Evolutionary conservation across 1,140 invertebrate genomes (phyloP).

Genomic region (Drosophila melanogaster): DNA sequence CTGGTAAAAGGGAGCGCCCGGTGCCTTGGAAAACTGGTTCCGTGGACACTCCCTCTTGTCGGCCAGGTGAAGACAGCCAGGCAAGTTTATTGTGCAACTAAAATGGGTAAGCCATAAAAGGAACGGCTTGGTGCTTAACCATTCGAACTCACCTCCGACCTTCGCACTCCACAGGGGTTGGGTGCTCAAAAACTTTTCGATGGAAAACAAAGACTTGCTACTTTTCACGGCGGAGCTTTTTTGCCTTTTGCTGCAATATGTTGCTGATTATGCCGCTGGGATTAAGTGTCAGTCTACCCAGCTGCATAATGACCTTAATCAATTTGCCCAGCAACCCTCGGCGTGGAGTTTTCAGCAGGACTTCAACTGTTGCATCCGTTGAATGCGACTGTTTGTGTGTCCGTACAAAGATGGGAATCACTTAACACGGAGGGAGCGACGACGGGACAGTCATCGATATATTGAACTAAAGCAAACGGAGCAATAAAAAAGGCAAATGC

Average conservation of each 20-base stretch:
- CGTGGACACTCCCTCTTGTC: conserved; percentile 58
- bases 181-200: conserved; percentile 66
- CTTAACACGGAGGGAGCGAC: conserved; percentile 27
- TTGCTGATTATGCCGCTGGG: conserved; percentile 82
- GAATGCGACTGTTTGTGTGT: not conserved
- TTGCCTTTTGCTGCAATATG: conserved; percentile 80
- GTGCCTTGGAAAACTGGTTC: conserved; percentile 25
- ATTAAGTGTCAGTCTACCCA: conserved; percentile 75
- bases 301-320: conserved; percentile 83
- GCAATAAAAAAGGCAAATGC: conserved; percentile 61
- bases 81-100: conserved; percentile 74
- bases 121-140: conserved; percentile 59
- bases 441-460: conserved; percentile 45
- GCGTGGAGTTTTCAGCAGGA: conserved; percentile 20
- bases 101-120: conserved; percentile 80
- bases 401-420: conserved; percentile 19
- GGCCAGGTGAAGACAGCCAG: conserved; percentile 66
- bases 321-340: conserved; percentile 69
- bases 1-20: conserved; percentile 36
- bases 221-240: conserved; percentile 68
- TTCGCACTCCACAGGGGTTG: conserved; percentile 35
- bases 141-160: conserved; percentile 16
- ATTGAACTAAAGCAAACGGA: conserved; percentile 49
- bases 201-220: conserved; percentile 62
- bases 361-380: conserved; percentile 66